These are phyloP conservation scores for Drosophila neocordata DNA, from an alignment of 1,140 invertebrate genomes.

Conservation along the genomic window DNA sequence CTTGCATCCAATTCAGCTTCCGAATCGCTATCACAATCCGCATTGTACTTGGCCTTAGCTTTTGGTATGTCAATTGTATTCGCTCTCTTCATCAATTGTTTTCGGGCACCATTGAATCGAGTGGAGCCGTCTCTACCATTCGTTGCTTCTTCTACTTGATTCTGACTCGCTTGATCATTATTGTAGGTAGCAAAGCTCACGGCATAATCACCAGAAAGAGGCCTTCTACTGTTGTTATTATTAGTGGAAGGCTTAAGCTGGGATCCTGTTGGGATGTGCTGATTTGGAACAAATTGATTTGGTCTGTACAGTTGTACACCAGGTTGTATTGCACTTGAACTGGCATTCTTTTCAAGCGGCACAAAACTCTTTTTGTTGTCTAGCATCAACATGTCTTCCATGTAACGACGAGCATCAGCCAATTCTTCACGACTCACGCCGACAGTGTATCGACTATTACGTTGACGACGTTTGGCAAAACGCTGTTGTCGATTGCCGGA, in stretches of 20 bases:
- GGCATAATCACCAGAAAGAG: slow-evolving; percentile 71
- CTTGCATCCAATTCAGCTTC: slow-evolving; percentile 70
- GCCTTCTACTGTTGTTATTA: slow-evolving; percentile 36
- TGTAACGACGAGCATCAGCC: slow-evolving; percentile 88
- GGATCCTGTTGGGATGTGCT: not conserved
- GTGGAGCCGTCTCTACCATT: slow-evolving; percentile 6
- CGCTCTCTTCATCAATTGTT: slow-evolving; percentile 91
- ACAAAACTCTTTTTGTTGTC: slow-evolving; percentile 62
- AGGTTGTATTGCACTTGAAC: slow-evolving; percentile 64
- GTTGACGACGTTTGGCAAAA: slow-evolving; percentile 83
- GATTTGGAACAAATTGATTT: slow-evolving; percentile 66
- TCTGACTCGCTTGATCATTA: slow-evolving; percentile 21
- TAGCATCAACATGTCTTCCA: slow-evolving; percentile 86
- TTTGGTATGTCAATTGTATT: slow-evolving; percentile 95
- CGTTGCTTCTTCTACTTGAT: slow-evolving; percentile 11
- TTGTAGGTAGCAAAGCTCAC: slow-evolving; percentile 64
- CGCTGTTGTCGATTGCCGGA: slow-evolving; percentile 61
- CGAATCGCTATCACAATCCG: slow-evolving; percentile 72
- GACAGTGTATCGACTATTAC: slow-evolving; percentile 89
- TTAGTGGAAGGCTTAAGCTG: slow-evolving; percentile 37
- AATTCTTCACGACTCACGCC: slow-evolving; percentile 91
- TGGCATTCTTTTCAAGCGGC: slow-evolving; percentile 70
- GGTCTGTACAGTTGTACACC: slow-evolving; percentile 72
- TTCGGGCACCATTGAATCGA: slow-evolving; percentile 86
- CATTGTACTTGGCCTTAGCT: slow-evolving; percentile 75